Percentiles rank a stretch among this genome's conserved stretches.
phyloP scores from a whole-genome alignment of 2,888 invertebrate species.

The Bellardia pandia region DNA sequence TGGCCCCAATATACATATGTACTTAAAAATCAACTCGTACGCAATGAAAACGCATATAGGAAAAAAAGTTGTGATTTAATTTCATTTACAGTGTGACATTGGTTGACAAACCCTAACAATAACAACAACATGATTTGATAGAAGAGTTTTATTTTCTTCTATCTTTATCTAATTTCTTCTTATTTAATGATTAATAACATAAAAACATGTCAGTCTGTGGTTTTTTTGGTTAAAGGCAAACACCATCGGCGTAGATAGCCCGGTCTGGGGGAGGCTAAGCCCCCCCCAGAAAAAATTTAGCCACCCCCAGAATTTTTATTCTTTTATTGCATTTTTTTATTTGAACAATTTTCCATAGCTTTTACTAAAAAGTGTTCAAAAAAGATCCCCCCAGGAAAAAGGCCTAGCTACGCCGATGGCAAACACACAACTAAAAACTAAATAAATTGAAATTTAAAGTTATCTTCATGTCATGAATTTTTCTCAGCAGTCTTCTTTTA shows the following conservation, averaged over 20 bases:
- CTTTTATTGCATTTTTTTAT: too few relatives aligned
- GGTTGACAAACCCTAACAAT: conserved; percentile 1
- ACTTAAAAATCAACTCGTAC: neutral
- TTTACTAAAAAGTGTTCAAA: too few relatives aligned
- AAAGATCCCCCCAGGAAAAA: too few relatives aligned
- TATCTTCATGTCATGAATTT: conserved; percentile 29
- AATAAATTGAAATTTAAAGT: conserved; percentile 45
- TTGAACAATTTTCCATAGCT: too few relatives aligned
- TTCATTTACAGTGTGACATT: conserved; percentile 10
- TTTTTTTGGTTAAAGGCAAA: conserved; percentile 26
- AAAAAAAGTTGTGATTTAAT: conserved; percentile 35
- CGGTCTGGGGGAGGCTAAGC: too few relatives aligned
- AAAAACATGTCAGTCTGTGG: conserved; percentile 45
- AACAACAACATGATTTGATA: neutral
- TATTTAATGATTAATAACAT: conserved; percentile 30
- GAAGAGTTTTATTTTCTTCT: neutral
- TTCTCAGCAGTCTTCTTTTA: neutral
- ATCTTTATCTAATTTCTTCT: conserved; percentile 48
- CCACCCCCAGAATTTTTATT: too few relatives aligned
- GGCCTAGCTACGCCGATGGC: too few relatives aligned
- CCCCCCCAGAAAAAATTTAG: too few relatives aligned
- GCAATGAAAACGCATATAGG: neutral
- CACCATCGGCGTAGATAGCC: too few relatives aligned
- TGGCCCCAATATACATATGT: too few relatives aligned
- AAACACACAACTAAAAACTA: neutral